Base-by-base conservation (phyloP, 2,113 vertebrate species). In the Austrofundulus limnaeus region DNA sequence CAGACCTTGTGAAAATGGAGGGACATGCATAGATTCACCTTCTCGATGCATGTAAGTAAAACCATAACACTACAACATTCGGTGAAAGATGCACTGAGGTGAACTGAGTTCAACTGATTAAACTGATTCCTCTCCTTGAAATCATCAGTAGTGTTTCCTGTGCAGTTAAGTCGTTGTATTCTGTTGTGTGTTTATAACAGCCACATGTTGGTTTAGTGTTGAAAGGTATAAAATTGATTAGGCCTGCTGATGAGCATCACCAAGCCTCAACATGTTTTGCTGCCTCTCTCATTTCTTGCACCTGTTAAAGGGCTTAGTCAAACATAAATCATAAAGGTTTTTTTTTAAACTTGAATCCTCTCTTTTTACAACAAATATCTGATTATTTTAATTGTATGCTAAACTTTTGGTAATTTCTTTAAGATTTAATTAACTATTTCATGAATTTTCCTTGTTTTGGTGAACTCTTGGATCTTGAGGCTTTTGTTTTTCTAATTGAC, bases 1-100 rank as follows among this genome's bases (percentile, higher is more conserved):
- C 75, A 90, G 70, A 72, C 86, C 91, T 14, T 93, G 92, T 86
- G 91, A 92, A 79, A 93, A 93, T 78, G 92, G 90, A 85, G 92
- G 90, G 75, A 92, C 89, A 62, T 93, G 92, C 81, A 72, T 88
- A 73, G 91, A 92, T 61, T 90, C 90, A 57, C 59, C 85, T 3
- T 72, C 74, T 37, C 80, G 75, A 79, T 93, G 92, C 92, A 87
- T 92, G 92, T 93, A 92, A 93, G 92, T 93, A 21, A 9, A 73
- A 66, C 43, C 55, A 37, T 12, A 1, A 10, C 14, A 13, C 10
- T 48, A 37, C 38, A 38, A 4, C 25, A 38, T 19, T 23, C 24
- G 3, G 16, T 42, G 3, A 42, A 13, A 49, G 47, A 49, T 49
- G 21, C 21, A 14, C 72, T 17, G 19, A 34, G 66, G 20, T 43